These are phyloP conservation scores for Calidris pugnax DNA, from an alignment of 2,113 vertebrate genomes.

Conservation along the genomic window DNA sequence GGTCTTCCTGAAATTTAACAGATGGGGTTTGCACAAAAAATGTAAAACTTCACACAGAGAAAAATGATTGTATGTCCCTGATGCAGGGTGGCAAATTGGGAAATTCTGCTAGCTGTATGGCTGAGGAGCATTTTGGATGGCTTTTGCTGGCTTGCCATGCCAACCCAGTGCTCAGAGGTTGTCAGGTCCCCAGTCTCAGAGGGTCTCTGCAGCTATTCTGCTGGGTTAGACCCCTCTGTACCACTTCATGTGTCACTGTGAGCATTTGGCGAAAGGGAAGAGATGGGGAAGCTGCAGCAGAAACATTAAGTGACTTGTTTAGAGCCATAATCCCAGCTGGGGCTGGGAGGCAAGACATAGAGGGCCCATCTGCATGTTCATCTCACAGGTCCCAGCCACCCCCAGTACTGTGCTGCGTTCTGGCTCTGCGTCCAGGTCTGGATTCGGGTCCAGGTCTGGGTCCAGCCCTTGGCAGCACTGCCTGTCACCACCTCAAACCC, in stretches of 20 bases:
- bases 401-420: fast-evolving
- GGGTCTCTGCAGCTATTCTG: background rate
- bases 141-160: background rate
- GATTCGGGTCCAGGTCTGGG: background rate
- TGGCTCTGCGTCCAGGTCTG: background rate
- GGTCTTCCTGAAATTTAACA: background rate
- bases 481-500: background rate
- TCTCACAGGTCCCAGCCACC: background rate
- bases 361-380: fast-evolving
- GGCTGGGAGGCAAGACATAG: background rate
- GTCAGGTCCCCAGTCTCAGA: fast-evolving
- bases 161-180: background rate
- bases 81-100: background rate
- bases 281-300: background rate
- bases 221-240: background rate
- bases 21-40: background rate
- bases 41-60: background rate
- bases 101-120: background rate
- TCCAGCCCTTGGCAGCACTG: background rate
- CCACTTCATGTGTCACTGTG: background rate
- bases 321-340: background rate
- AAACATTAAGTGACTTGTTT: background rate
- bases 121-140: background rate
- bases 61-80: background rate
- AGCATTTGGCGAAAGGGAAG: background rate